phyloP scores from a whole-genome alignment of 2,888 invertebrate species.

The Choreutis nemorana region DNA sequence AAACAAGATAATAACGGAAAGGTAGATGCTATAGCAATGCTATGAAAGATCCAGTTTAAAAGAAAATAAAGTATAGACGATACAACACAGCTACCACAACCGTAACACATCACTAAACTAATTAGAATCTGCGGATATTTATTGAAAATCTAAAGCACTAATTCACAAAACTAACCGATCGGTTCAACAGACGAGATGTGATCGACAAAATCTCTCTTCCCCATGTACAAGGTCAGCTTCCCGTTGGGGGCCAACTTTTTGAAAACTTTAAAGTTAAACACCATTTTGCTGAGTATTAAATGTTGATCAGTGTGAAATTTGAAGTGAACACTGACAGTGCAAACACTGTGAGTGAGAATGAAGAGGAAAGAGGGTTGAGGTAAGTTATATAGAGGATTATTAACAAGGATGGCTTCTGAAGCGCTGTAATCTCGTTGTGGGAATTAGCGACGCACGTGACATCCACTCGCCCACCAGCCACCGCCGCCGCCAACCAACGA shows the following conservation, averaged over 20 bases:
- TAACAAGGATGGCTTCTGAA: slow-evolving; percentile 35
- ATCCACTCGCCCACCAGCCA: slow-evolving; percentile 6
- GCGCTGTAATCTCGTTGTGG: slow-evolving; percentile 31
- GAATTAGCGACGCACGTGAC: slow-evolving; percentile 32
- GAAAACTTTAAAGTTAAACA: slow-evolving; percentile 89
- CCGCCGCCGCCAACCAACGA: slow-evolving; percentile 6
- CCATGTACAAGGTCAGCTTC: slow-evolving; percentile 85
- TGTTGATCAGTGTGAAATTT: background rate
- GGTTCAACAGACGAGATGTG: slow-evolving; percentile 87
- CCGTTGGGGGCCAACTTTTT: slow-evolving; percentile 91
- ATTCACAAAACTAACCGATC: slow-evolving; percentile 80
- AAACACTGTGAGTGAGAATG: background rate
- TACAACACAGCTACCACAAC: too few relatives aligned
- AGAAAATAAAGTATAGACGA: too few relatives aligned
- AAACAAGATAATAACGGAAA: too few relatives aligned
- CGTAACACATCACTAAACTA: too few relatives aligned
- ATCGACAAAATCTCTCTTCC: slow-evolving; percentile 88
- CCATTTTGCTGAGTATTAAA: slow-evolving; percentile 78
- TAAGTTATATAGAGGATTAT: slow-evolving; percentile 44
- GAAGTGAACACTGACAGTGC: too few relatives aligned
- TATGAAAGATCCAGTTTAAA: too few relatives aligned
- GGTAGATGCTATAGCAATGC: too few relatives aligned
- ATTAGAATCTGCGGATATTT: too few relatives aligned
- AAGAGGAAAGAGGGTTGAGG: background rate
- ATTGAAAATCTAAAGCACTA: too few relatives aligned